phyloP scores from a whole-genome alignment of 2,113 vertebrate species.

The Lates calcarifer region DNA sequence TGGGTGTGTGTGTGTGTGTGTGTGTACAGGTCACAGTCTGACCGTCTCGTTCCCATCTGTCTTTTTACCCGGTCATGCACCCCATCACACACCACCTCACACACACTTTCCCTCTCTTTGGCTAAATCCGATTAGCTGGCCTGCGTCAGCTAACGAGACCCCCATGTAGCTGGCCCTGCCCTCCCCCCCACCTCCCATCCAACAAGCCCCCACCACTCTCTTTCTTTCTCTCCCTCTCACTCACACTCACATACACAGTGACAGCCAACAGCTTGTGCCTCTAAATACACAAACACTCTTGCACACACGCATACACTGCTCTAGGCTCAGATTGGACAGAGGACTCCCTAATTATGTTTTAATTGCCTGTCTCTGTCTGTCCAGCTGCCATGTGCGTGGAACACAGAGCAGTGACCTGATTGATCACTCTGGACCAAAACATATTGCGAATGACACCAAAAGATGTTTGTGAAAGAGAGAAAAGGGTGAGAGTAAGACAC shows the following conservation, averaged over 20 bases:
- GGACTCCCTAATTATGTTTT: slow-evolving; percentile 81
- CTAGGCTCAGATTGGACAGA: slow-evolving; percentile 68
- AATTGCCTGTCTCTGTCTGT: slow-evolving; percentile 80
- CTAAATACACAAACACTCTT: slow-evolving; percentile 45
- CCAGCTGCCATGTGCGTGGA: slow-evolving; percentile 81
- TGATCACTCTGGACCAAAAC: slow-evolving; percentile 67
- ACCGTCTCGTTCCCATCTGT: slow-evolving; percentile 84
- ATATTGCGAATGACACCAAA: slow-evolving; percentile 57
- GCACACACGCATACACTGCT: slow-evolving; percentile 44
- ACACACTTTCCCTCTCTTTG: slow-evolving; percentile 78
- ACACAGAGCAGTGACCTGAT: slow-evolving; percentile 62
- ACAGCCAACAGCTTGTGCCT: slow-evolving; percentile 41
- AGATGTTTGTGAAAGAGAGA: slow-evolving; percentile 23
- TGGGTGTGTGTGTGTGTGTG: slow-evolving; percentile 42
- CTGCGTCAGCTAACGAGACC: slow-evolving; percentile 79
- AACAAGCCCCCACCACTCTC: slow-evolving; percentile 23
- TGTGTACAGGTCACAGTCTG: slow-evolving; percentile 68
- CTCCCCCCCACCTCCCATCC: background rate
- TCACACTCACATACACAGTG: slow-evolving; percentile 33
- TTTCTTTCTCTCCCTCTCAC: slow-evolving; percentile 24
- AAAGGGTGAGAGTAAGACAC: background rate
- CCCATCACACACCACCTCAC: slow-evolving; percentile 64
- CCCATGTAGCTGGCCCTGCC: slow-evolving; percentile 67
- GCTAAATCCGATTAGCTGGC: slow-evolving; percentile 84
- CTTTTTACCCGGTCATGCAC: slow-evolving; percentile 57